Conservation (phyloP, 2,888 invertebrate genomes). For the Nomada flava region DNA sequence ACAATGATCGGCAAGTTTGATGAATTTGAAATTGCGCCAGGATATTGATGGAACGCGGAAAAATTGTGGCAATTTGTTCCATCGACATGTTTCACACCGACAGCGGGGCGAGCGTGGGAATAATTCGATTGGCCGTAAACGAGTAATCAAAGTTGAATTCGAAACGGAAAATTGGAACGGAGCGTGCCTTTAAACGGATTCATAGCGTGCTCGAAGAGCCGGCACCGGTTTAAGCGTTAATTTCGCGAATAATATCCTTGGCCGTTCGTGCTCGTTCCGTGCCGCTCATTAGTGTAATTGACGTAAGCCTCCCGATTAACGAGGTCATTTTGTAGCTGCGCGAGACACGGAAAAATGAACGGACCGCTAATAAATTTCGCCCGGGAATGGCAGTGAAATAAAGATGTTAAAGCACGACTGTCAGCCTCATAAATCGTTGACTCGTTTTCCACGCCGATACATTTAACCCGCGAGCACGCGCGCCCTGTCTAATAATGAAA, state of each 20-base stretch:
- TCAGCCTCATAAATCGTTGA: constrained; percentile 52
- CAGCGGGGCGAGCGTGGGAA: no score
- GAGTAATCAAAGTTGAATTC: constrained; percentile 17
- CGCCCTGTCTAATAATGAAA: constrained; percentile 7
- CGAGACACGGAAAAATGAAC: constrained; percentile 51
- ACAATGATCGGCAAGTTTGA: no score
- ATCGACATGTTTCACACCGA: not conserved
- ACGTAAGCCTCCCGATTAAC: constrained; percentile 68
- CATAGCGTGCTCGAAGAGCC: constrained; percentile 8
- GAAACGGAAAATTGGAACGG: constrained; percentile 26
- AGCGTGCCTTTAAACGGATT: constrained; percentile 16
- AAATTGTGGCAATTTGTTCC: not conserved
- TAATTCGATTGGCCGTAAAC: constrained; percentile 21
- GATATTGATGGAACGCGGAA: not conserved
- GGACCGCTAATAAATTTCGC: constrained; percentile 51
- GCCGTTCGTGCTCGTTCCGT: constrained; percentile 37
- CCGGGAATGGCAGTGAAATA: constrained; percentile 52
- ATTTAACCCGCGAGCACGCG: constrained; percentile 14
- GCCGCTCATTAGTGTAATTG: constrained; percentile 66
- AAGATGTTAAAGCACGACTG: constrained; percentile 63
- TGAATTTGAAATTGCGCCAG: not conserved
- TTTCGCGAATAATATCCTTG: constrained; percentile 56
- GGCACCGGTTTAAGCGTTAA: constrained; percentile 41
- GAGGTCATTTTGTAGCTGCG: constrained; percentile 55
- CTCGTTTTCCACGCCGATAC: constrained; percentile 29